Base-by-base conservation (phyloP, 2,797 vertebrate genomes). In the Melanotaenia parkinsoni region DNA sequence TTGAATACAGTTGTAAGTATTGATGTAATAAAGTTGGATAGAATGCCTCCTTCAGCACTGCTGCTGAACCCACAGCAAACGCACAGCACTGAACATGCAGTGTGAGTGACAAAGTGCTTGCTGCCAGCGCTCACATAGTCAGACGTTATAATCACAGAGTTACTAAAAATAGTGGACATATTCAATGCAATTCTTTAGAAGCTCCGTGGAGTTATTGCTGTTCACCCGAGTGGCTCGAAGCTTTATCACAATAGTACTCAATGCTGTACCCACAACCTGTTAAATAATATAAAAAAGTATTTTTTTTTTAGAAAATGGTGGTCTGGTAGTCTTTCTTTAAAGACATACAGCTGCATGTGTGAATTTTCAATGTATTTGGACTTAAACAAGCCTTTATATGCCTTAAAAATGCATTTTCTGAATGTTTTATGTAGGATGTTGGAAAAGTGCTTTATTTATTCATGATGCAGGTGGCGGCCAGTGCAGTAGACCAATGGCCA, bases 141-240 rank as follows among this genome's bases (percentile, higher is more conserved):
- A 89, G 84, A 89, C 90, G 88, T 92, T 86, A 91, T 89, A 92
- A 91, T 91, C 85, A 89, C 74, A 89, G 85, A 89, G 71, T 56
- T 74, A 77, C 90, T 91, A 90, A 89, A 92, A 92, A 92, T 91
- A 92, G 82, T 75, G 53, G 16, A 59, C 58, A 28, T 78, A 78
- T 87, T 88, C 76, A 77, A 78, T 84, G 86, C 74, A 81, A 79
- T 79, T 65, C 77, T 87, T 79, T 10, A 54, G 80, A 86, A 82
- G 63, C 83, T 82, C 18, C 69, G 16, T 76, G 63, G 71, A 77
- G 81, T 88, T 84, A 69, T 75, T 84, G 67, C 60, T 71, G 69
- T 72, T 78, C 60, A 40, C 69, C 65, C 37, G 24, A 3, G 10
- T 11, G 24, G 40, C 58, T 73, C 10, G 13, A 77, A 78, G 63